Conservation (phyloP, 2,888 invertebrate genomes). For the Drosophila niveifrons region DNA sequence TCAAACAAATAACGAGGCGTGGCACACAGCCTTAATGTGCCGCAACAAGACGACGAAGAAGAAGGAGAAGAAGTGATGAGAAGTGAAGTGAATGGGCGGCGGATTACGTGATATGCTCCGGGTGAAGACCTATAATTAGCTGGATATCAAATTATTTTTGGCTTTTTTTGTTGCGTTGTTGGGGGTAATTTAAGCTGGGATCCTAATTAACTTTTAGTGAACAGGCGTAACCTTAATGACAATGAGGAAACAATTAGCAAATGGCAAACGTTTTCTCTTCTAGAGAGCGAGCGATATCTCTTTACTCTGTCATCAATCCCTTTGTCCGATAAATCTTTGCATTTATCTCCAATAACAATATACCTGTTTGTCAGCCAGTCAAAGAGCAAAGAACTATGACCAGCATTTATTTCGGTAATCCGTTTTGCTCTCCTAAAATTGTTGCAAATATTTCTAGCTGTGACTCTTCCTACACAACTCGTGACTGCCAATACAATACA, state of each 20-base stretch:
- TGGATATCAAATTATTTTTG: conserved; percentile 22
- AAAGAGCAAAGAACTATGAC: conserved; percentile 8
- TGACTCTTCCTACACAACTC: background rate
- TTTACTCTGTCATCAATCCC: background rate
- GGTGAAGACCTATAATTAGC: conserved; percentile 22
- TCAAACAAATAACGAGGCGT: conserved; percentile 35
- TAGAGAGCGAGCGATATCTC: background rate
- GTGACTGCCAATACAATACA: conserved; percentile 30
- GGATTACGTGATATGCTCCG: conserved; percentile 9
- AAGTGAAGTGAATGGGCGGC: conserved; percentile 6
- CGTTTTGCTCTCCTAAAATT: conserved; percentile 10
- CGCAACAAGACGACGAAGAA: background rate
- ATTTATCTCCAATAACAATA: background rate
- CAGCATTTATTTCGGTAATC: conserved; percentile 5
- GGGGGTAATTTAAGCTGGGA: conserved; percentile 3
- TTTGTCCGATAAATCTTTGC: background rate
- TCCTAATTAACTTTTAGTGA: conserved; percentile 19
- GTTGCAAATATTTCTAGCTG: conserved; percentile 8
- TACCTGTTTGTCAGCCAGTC: background rate
- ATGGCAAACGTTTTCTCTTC: background rate
- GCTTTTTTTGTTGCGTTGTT: conserved; percentile 2
- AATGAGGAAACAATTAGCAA: conserved; percentile 12
- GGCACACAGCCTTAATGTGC: conserved; percentile 3
- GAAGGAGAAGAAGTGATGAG: background rate
- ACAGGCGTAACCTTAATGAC: conserved; percentile 3